phyloP scores from a whole-genome alignment of 2,113 vertebrate genomes.

The Oreochromis niloticus region DNA sequence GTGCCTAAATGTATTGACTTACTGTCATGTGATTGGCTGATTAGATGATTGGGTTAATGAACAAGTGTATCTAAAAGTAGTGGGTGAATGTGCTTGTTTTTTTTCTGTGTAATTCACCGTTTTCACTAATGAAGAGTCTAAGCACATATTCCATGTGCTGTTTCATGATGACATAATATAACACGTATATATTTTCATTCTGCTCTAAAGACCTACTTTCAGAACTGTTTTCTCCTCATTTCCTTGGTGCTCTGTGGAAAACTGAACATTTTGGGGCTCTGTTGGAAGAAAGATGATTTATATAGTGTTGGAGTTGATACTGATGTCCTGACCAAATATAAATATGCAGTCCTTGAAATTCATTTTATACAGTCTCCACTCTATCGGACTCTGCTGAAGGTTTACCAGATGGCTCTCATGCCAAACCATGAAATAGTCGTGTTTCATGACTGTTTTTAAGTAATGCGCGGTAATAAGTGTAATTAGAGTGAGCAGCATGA shows the following conservation, averaged over 20 bases:
- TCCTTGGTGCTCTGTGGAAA: rapidly evolving
- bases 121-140: not conserved
- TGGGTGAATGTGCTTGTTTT: not conserved
- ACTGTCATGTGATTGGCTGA: not conserved
- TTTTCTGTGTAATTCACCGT: rapidly evolving
- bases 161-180: not conserved
- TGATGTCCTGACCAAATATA: not conserved
- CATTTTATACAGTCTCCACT: not conserved
- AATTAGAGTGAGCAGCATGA: not conserved
- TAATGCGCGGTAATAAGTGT: not conserved
- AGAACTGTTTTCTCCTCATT: not conserved
- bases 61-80: not conserved
- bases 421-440: not conserved
- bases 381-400: rapidly evolving
- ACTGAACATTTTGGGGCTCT: not conserved
- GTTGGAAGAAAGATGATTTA: not conserved
- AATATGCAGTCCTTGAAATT: rapidly evolving
- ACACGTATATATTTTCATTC: not conserved
- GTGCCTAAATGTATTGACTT: not conserved
- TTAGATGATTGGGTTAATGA: not conserved
- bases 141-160: not conserved
- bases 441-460: not conserved
- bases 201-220: rapidly evolving
- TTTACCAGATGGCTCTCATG: not conserved
- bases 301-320: not conserved